Percentiles rank a stretch among this genome's conserved stretches.
phyloP scores from a whole-genome alignment of 2,797 vertebrate species.

The Fundulus diaphanus region DNA sequence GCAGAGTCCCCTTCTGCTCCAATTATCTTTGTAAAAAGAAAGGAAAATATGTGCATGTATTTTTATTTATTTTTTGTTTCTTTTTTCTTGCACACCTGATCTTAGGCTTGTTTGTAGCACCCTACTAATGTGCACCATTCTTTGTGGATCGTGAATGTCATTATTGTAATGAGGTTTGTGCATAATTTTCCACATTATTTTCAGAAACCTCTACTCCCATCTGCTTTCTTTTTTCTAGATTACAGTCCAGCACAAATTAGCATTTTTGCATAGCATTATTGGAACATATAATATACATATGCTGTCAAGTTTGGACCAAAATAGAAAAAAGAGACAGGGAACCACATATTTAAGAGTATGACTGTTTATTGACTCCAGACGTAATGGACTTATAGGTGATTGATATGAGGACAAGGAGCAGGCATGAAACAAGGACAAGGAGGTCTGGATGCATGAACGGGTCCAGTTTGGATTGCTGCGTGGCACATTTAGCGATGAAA shows the following conservation, averaged over 20 bases:
- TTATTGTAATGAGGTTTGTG: conserved; percentile 13
- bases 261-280: neutral
- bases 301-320: too few relatives aligned
- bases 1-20: neutral
- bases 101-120: conserved; percentile 6
- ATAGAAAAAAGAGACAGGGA: too few relatives aligned
- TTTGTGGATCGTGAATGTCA: neutral
- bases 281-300: neutral
- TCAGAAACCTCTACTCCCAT: neutral
- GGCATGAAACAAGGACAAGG: too few relatives aligned
- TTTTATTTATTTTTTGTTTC: neutral
- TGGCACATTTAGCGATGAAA: too few relatives aligned
- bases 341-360: too few relatives aligned
- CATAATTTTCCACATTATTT: neutral
- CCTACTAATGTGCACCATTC: conserved; percentile 10
- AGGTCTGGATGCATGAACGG: too few relatives aligned
- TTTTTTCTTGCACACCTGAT: conserved; percentile 6
- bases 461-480: too few relatives aligned
- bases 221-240: neutral
- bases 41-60: neutral
- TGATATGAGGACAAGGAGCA: too few relatives aligned
- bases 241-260: neutral
- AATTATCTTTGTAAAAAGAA: conserved; percentile 8
- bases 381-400: too few relatives aligned
- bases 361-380: too few relatives aligned